Evolutionary conservation across 2,888 invertebrate genomes (phyloP).

Genomic region (Drosophila emarginata): DNA sequence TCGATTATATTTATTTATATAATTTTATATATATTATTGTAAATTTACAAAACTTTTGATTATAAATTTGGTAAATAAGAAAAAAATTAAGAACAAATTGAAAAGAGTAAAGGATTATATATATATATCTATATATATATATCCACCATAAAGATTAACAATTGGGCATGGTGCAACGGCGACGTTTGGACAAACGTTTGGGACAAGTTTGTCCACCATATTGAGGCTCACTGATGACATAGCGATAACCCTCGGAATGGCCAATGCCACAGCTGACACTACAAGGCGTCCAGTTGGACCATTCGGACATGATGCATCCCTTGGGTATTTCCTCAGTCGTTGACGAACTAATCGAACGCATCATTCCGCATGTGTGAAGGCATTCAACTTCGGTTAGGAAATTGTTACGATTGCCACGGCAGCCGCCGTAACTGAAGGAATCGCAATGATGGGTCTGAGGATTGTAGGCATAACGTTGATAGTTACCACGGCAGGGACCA

Average conservation of each 20-base stretch:
- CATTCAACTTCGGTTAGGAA: slow-evolving; percentile 92
- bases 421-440: slow-evolving; percentile 94
- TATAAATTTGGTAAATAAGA: not conserved
- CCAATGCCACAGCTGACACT: slow-evolving; percentile 91
- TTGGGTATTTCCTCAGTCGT: slow-evolving; percentile 72
- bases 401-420: slow-evolving; percentile 95
- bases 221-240: slow-evolving; percentile 75
- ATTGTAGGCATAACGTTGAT: slow-evolving; percentile 94
- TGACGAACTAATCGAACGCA: slow-evolving; percentile 6
- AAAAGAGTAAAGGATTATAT: too few species aligned
- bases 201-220: slow-evolving; percentile 79
- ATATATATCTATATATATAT: too few species aligned
- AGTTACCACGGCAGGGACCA: slow-evolving; percentile 94
- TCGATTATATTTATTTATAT: not conserved
- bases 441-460: slow-evolving; percentile 89
- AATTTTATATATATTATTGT: not conserved
- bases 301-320: slow-evolving; percentile 89
- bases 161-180: slow-evolving; percentile 78
- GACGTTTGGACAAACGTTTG: slow-evolving; percentile 77
- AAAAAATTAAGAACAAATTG: not conserved
- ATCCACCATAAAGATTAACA: slow-evolving; percentile 52
- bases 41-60: not conserved
- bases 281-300: slow-evolving; percentile 93
- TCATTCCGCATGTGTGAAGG: slow-evolving; percentile 85
- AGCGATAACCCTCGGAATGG: slow-evolving; percentile 84